Percentiles rank a stretch among this genome's conserved stretches.
These are phyloP conservation scores for Caenorhabditis afra DNA, from an alignment of 2,888 invertebrate species.

Conservation along the genomic window DNA sequence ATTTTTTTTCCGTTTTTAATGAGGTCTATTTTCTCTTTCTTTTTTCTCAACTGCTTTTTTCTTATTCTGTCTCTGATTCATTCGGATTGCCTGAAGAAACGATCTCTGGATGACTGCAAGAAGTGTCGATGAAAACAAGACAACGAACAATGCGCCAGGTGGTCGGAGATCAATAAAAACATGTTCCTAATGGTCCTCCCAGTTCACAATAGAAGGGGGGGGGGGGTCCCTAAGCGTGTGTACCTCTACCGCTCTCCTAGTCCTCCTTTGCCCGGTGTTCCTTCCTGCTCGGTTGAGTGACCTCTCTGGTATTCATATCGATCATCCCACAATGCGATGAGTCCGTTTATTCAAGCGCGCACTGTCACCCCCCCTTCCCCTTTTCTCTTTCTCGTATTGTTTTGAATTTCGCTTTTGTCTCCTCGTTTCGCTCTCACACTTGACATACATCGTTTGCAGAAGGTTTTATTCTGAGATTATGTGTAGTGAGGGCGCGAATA, in stretches of 20 bases:
- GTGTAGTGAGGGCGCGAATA: background rate
- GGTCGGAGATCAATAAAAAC: no score
- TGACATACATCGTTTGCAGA: constrained; percentile 50
- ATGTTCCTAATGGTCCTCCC: no score
- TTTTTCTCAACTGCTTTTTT: no score
- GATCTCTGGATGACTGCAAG: no score
- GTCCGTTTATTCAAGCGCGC: constrained; percentile 36
- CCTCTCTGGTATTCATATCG: constrained; percentile 13
- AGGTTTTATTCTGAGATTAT: constrained; percentile 33
- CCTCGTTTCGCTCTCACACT: constrained; percentile 23
- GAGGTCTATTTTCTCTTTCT: no score
- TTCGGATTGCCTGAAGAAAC: no score
- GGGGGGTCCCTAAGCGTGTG: no score
- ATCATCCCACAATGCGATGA: constrained; percentile 12
- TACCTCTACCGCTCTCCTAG: constrained; percentile 7
- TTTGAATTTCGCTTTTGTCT: constrained; percentile 3
- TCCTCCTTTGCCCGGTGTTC: background rate
- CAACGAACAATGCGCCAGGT: no score
- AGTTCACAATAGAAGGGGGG: no score
- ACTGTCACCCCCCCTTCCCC: background rate
- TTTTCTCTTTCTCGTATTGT: background rate
- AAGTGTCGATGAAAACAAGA: no score
- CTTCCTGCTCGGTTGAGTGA: background rate
- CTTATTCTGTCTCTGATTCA: no score
- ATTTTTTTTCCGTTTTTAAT: no score